These are phyloP conservation scores for Meles meles DNA, from an alignment of 2,113 vertebrate species.

Conservation along the genomic window DNA sequence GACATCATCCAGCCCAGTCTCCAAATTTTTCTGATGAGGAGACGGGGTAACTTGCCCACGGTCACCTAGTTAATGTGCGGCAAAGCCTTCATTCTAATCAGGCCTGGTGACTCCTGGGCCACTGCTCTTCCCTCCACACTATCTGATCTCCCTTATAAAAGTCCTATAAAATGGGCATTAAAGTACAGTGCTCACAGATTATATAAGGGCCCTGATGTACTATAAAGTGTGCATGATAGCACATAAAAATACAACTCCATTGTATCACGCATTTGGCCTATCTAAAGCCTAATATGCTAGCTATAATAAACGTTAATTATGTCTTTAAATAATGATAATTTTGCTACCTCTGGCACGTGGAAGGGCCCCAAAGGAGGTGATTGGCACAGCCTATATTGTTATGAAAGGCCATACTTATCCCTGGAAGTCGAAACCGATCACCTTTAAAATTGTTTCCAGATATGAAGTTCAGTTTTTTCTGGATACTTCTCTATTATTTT, in stretches of 20 bases:
- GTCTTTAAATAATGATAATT: conserved; percentile 29
- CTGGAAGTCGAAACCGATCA: background rate
- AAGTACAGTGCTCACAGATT: background rate
- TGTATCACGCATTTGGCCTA: background rate
- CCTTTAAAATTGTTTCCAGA: background rate
- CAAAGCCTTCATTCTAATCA: background rate
- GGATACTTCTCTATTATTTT: background rate
- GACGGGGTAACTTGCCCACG: rapidly evolving
- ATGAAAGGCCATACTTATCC: background rate
- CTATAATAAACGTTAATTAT: background rate
- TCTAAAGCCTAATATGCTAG: background rate
- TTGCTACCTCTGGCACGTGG: background rate
- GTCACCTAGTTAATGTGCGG: background rate
- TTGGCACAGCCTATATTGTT: background rate
- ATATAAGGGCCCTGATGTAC: background rate
- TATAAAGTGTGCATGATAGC: background rate
- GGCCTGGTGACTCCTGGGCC: background rate
- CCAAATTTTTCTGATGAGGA: background rate
- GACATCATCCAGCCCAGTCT: background rate
- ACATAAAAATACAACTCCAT: conserved; percentile 10
- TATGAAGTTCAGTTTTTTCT: background rate
- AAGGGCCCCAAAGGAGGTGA: background rate
- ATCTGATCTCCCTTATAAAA: conserved; percentile 22
- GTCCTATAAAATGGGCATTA: conserved; percentile 33
- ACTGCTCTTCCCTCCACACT: background rate